These are phyloP conservation scores for Prietella phreatophila DNA, from an alignment of 2,113 vertebrate species.

Conservation along the genomic window DNA sequence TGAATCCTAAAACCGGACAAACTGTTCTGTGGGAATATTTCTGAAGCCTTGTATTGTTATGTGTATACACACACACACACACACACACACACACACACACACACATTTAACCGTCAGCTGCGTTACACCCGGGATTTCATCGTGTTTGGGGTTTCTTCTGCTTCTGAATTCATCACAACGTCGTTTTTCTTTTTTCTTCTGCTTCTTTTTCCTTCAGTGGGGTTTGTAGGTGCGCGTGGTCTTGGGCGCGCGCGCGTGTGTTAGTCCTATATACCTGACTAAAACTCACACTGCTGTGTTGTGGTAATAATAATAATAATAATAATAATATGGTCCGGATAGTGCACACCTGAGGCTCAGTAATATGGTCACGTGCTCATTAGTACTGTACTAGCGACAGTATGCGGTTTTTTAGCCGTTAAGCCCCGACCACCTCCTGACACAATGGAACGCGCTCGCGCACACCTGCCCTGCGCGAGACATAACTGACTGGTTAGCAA, in stretches of 20 bases:
- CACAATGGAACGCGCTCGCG: slow-evolving; percentile 18
- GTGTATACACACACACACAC: too few species aligned
- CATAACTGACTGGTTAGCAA: not conserved
- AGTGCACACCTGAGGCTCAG: too few species aligned
- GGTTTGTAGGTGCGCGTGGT: not conserved
- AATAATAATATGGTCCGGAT: not conserved
- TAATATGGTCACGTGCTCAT: not conserved
- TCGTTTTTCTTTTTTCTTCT: too few species aligned
- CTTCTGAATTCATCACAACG: not conserved
- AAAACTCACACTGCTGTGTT: not conserved
- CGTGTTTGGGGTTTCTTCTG: not conserved
- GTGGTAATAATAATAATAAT: too few species aligned
- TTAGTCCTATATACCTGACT: not conserved
- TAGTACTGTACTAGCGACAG: not conserved
- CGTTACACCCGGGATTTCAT: not conserved
- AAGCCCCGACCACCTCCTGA: slow-evolving; percentile 1
- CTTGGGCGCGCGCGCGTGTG: not conserved
- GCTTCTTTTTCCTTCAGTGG: not conserved
- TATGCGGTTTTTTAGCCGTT: not conserved
- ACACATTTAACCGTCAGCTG: too few species aligned
- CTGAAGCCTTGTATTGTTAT: not conserved
- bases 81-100: too few species aligned
- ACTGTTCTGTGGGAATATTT: not conserved
- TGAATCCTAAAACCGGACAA: too few species aligned
- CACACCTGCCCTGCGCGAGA: slow-evolving; percentile 3